These are phyloP conservation scores for Microcebus tavaratra DNA, from an alignment of 2,113 vertebrate species.

Conservation along the genomic window DNA sequence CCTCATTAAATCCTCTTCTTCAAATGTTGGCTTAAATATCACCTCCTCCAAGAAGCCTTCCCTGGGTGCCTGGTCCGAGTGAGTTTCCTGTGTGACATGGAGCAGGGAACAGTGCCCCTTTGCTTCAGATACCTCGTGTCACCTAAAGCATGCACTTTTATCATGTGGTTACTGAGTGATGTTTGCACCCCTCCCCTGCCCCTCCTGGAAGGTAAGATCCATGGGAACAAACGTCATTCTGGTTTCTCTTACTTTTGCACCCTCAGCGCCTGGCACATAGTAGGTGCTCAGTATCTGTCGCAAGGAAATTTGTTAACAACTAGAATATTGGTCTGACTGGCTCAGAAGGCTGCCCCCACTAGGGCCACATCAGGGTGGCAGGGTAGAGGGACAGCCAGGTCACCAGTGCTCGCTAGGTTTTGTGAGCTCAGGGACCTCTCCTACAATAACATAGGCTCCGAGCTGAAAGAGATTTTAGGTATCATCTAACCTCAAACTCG, in stretches of 20 bases:
- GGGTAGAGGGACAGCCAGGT: too few species aligned
- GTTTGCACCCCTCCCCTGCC: background rate
- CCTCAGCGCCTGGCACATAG: background rate
- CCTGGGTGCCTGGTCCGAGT: background rate
- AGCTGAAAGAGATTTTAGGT: background rate
- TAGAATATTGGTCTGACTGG: background rate
- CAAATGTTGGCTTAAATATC: too few species aligned
- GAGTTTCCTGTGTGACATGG: rapidly evolving
- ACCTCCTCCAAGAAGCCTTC: background rate
- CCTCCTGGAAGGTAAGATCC: too few species aligned
- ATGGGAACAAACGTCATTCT: background rate
- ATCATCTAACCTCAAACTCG: background rate
- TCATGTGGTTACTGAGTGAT: too few species aligned
- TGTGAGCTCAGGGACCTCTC: background rate
- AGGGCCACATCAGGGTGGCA: background rate
- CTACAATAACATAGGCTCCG: background rate
- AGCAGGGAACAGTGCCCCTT: rapidly evolving
- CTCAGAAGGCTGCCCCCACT: rapidly evolving
- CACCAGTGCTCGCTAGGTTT: rapidly evolving
- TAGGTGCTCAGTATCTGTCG: background rate
- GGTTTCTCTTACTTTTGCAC: background rate
- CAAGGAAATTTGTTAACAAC: background rate
- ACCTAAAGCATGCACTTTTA: rapidly evolving
- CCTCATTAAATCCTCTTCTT: background rate
- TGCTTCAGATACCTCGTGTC: rapidly evolving